Conservation (phyloP, 2,888 invertebrate species). For the Ophion slaviceki region DNA sequence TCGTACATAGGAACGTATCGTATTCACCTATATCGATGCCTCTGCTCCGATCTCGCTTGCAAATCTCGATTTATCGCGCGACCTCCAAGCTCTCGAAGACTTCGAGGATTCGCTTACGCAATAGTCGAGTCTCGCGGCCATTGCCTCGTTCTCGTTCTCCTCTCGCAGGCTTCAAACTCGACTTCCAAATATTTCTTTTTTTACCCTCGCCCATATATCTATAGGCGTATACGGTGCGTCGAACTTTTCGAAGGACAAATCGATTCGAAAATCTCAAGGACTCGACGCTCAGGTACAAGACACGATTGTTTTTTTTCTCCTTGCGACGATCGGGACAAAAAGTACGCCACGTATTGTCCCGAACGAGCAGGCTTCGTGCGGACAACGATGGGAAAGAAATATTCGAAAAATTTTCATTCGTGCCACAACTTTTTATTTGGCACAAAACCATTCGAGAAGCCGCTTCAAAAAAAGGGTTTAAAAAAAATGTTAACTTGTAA, state of each 20-base stretch:
- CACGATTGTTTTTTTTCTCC: constrained; percentile 16
- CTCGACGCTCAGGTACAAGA: constrained; percentile 41
- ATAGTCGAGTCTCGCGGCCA: constrained; percentile 46
- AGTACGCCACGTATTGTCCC: neutral
- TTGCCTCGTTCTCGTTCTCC: constrained; percentile 41
- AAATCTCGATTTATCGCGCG: constrained; percentile 57
- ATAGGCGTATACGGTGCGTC: constrained; percentile 51
- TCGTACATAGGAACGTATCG: neutral
- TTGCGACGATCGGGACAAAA: neutral
- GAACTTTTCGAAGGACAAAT: constrained; percentile 68
- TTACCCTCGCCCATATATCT: constrained; percentile 2
- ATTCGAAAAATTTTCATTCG: neutral
- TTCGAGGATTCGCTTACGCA: constrained; percentile 58
- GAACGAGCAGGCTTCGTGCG: no score
- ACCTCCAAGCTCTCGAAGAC: constrained; percentile 49
- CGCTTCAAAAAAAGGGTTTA: neutral
- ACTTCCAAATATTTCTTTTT: constrained; percentile 47
- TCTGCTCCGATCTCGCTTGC: constrained; percentile 47
- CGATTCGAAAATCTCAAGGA: constrained; percentile 58
- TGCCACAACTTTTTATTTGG: neutral
- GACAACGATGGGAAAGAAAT: no score
- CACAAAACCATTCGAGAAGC: neutral
- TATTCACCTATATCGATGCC: constrained; percentile 27
- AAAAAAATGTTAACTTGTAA: no score
- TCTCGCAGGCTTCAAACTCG: constrained; percentile 49